Evolutionary conservation across 2,113 vertebrate genomes (phyloP).

Genomic region (Xiphias gladius): DNA sequence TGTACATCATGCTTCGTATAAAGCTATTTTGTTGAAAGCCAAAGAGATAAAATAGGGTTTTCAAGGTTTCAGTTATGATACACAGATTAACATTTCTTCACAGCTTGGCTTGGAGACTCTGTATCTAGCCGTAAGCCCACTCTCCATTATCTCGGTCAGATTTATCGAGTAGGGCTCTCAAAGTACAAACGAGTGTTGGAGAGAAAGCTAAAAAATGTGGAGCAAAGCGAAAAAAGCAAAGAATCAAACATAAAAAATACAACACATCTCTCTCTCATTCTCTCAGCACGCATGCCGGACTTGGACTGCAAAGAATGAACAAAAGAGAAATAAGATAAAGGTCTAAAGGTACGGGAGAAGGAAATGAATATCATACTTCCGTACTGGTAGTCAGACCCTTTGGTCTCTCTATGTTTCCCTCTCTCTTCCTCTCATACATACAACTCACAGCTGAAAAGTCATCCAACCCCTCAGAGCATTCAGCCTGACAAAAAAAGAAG

Average conservation of each 20-base stretch:
- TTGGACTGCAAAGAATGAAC: not conserved
- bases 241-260: constrained; percentile 5
- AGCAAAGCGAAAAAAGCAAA: not conserved
- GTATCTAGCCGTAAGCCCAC: not conserved
- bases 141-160: not conserved
- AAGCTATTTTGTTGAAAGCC: no score
- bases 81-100: not conserved
- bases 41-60: no score
- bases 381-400: constrained; percentile 36
- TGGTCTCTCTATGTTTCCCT: constrained; percentile 49
- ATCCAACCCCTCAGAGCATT: constrained; percentile 60
- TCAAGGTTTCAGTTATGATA: not conserved
- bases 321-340: constrained; percentile 15
- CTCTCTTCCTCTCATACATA: constrained; percentile 54
- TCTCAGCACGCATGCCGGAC: not conserved
- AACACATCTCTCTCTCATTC: not conserved
- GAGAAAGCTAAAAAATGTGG: not conserved
- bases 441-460: constrained; percentile 57
- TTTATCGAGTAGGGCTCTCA: not conserved
- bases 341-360: constrained; percentile 12
- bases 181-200: not conserved
- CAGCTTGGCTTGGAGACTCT: not conserved
- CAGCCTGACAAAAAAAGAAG: constrained; percentile 50
- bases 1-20: no score
- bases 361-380: constrained; percentile 15